phyloP scores from a whole-genome alignment of 2,797 vertebrate genomes.

The Squalus acanthias region DNA sequence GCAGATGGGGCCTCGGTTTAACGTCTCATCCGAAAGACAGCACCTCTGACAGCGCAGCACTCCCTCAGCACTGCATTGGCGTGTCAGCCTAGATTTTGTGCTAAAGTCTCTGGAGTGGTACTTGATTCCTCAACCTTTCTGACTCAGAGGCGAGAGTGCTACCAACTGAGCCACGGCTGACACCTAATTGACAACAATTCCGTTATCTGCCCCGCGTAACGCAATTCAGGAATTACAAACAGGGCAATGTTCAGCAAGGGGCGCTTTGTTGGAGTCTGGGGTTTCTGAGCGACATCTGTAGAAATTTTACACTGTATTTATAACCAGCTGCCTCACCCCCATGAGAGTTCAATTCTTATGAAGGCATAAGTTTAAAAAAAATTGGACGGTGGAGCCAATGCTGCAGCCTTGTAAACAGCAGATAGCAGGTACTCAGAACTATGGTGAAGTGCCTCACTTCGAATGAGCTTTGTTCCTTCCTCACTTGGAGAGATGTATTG shows the following conservation, averaged over 20 bases:
- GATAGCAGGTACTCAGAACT: background rate
- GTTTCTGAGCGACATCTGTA: background rate
- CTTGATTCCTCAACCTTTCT: background rate
- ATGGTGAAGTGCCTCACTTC: background rate
- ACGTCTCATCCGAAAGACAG: background rate
- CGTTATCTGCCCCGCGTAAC: too few species aligned
- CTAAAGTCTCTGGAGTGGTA: background rate
- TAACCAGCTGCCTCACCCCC: background rate
- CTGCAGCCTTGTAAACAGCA: background rate
- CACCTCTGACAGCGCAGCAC: background rate
- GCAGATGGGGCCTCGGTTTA: background rate
- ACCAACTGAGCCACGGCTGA: background rate
- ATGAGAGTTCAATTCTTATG: background rate
- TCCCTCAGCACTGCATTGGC: background rate
- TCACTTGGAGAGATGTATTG: background rate
- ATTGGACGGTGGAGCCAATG: background rate
- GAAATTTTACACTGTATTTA: background rate
- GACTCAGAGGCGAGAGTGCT: too few species aligned
- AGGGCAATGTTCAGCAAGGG: background rate
- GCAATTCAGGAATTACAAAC: background rate
- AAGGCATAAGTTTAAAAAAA: background rate
- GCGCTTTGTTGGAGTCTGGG: background rate
- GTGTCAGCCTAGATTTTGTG: background rate
- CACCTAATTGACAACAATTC: background rate
- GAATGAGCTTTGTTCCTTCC: background rate